Evolutionary conservation across 2,797 vertebrate species (phyloP).

Genomic region (Poeciliopsis infans): DNA sequence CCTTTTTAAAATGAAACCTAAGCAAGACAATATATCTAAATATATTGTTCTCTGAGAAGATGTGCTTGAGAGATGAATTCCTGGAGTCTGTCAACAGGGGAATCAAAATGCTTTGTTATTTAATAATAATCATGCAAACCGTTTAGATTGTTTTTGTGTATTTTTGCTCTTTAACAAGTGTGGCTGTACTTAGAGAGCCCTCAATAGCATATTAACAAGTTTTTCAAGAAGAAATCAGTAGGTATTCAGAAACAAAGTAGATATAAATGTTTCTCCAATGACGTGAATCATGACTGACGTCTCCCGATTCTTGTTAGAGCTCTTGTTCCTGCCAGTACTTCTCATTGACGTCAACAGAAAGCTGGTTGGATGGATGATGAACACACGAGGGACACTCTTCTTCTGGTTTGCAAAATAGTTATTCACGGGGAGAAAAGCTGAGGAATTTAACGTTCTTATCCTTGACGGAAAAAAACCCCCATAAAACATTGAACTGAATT

Average conservation of each 20-base stretch:
- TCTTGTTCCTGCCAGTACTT: constrained; percentile 22
- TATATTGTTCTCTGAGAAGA: constrained; percentile 21
- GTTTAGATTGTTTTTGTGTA: constrained; percentile 21
- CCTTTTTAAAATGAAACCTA: constrained; percentile 33
- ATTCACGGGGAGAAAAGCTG: neutral
- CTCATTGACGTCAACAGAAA: constrained; percentile 3
- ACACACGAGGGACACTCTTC: neutral
- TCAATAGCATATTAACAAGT: constrained; percentile 16
- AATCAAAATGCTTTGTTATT: constrained; percentile 40
- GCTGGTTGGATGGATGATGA: neutral
- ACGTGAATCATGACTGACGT: constrained; percentile 22
- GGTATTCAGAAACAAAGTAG: constrained; percentile 26
- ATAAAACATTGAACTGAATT: neutral
- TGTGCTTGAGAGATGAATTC: constrained; percentile 39
- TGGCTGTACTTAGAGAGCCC: constrained; percentile 22
- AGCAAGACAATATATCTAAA: neutral
- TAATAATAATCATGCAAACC: constrained; percentile 34
- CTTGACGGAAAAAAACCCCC: neutral
- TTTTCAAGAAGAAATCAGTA: constrained; percentile 16
- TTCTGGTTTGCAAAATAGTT: neutral
- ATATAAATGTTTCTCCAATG: constrained; percentile 44
- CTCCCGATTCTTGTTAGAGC: constrained; percentile 4
- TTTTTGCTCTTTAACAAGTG: constrained; percentile 29
- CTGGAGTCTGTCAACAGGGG: constrained; percentile 47
- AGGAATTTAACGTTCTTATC: neutral